Percentiles rank a stretch among this genome's conserved stretches.
Conservation (phyloP, 2,797 vertebrate genomes). For the Notolabrus celidotus region DNA sequence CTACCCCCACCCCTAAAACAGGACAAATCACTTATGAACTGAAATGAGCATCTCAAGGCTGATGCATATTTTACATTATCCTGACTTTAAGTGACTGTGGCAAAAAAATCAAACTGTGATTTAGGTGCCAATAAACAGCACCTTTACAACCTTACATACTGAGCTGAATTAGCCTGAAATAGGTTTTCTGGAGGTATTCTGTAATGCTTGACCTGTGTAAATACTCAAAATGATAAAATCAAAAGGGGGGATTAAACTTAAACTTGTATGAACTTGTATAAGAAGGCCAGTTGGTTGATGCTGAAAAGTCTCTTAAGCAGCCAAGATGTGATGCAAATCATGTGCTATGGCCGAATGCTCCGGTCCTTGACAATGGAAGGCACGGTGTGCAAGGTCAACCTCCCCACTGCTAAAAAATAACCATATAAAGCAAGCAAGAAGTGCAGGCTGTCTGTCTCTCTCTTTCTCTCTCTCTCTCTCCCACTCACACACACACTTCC, state of each 20-base stretch:
- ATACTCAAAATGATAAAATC: slow-evolving; percentile 1
- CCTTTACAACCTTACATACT: neutral
- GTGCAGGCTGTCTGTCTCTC: slow-evolving; percentile 8
- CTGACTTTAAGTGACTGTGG: neutral
- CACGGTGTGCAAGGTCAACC: slow-evolving; percentile 71
- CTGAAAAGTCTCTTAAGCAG: slow-evolving; percentile 41
- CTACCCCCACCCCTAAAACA: no score
- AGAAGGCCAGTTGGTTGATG: slow-evolving; percentile 33
- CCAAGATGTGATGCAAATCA: slow-evolving; percentile 70
- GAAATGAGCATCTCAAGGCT: slow-evolving; percentile 9
- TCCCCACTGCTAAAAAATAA: slow-evolving; percentile 64
- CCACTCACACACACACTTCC: slow-evolving; percentile 29
- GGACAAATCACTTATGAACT: slow-evolving; percentile 47
- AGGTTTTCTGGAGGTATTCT: slow-evolving; percentile 7
- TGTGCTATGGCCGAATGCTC: slow-evolving; percentile 53
- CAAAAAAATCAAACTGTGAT: neutral
- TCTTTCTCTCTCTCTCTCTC: slow-evolving; percentile 3
- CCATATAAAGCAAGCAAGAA: slow-evolving; percentile 81
- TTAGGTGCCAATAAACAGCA: neutral
- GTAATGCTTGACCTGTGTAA: neutral
- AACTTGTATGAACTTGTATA: neutral
- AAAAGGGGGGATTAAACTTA: slow-evolving; percentile 14
- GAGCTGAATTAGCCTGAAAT: neutral
- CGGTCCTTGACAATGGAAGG: slow-evolving; percentile 65
- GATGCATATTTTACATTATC: slow-evolving; percentile 15